Conservation (phyloP, 2,888 invertebrate genomes). For the Phortica magna region DNA sequence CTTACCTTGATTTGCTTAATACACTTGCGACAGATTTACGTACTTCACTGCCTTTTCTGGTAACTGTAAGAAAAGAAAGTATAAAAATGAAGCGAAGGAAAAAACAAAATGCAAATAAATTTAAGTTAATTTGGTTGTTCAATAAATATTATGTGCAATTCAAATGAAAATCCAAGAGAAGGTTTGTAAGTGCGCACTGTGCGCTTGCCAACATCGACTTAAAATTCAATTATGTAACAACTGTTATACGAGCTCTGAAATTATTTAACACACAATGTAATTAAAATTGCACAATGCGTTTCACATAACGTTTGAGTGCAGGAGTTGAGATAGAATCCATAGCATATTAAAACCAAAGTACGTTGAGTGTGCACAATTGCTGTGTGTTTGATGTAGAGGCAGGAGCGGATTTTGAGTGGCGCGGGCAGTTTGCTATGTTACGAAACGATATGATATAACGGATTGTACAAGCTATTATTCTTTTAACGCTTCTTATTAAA, state of each 20-base stretch:
- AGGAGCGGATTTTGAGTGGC: neutral
- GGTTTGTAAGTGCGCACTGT: neutral
- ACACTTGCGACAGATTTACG: conserved; percentile 1
- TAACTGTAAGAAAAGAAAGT: neutral
- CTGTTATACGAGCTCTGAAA: neutral
- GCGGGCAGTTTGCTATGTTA: neutral
- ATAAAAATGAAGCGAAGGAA: neutral
- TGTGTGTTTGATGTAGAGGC: neutral
- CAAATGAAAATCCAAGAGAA: too few relatives aligned
- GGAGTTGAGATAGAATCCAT: conserved; percentile 12
- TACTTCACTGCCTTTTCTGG: neutral
- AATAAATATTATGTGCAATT: neutral
- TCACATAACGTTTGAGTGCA: neutral
- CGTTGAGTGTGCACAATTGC: neutral
- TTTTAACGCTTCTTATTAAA: too few relatives aligned
- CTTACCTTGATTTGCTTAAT: conserved; percentile 12
- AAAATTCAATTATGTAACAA: conserved; percentile 12
- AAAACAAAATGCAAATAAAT: neutral
- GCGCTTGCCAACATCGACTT: neutral
- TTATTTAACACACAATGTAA: conserved; percentile 10
- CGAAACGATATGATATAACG: too few relatives aligned
- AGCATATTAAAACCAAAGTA: neutral
- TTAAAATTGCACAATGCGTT: conserved; percentile 15
- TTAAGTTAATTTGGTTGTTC: conserved; percentile 14
- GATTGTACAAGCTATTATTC: too few relatives aligned